Evolutionary conservation across 1,140 invertebrate species (phyloP).

Genomic region (Coptotermes formosanus): DNA sequence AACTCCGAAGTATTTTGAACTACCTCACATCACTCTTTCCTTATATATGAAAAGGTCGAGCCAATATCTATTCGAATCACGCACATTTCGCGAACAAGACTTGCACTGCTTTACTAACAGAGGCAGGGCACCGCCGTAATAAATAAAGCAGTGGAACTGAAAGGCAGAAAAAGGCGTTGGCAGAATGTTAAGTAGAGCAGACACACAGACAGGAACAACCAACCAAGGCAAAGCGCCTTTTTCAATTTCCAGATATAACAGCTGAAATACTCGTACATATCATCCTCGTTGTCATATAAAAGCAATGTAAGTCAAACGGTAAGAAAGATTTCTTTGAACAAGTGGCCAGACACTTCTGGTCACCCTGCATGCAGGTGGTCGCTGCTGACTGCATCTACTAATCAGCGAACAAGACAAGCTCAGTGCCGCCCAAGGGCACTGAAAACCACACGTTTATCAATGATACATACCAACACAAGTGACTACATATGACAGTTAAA

Average conservation of each 20-base stretch:
- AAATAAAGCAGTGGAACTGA: constrained; percentile 18
- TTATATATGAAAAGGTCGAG: background rate
- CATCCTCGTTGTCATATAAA: background rate
- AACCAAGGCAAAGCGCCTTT: background rate
- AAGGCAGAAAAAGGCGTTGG: background rate
- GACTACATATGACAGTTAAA: too few species aligned
- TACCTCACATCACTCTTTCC: background rate
- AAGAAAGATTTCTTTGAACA: too few species aligned
- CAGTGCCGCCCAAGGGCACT: too few species aligned
- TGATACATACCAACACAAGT: too few species aligned
- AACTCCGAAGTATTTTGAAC: background rate
- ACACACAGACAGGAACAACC: background rate
- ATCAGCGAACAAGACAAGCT: too few species aligned
- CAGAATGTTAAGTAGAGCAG: background rate
- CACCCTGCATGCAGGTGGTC: too few species aligned
- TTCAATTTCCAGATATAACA: constrained; percentile 3
- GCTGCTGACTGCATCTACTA: too few species aligned
- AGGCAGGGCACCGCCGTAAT: background rate
- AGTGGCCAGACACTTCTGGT: too few species aligned
- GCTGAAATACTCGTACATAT: background rate
- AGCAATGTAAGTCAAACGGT: background rate
- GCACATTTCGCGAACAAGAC: background rate
- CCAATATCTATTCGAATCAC: constrained; percentile 16
- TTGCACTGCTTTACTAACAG: constrained; percentile 6
- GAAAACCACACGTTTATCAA: too few species aligned